Conservation (phyloP, 2,113 vertebrate species). For the Sceloporus tristichus region DNA sequence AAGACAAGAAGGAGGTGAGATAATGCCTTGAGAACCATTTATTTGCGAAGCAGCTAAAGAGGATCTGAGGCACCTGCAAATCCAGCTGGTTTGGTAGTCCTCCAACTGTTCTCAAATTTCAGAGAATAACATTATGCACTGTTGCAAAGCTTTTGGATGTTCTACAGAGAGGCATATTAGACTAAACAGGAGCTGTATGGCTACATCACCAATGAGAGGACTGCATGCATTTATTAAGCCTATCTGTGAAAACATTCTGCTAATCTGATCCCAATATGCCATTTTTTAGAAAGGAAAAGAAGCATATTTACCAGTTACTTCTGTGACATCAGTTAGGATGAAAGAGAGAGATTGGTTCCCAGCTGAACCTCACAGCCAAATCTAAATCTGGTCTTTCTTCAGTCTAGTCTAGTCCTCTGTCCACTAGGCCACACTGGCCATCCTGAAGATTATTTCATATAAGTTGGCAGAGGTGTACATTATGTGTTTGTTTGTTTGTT, state of each 20-base stretch:
- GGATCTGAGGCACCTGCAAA: neutral
- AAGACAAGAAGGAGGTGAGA: neutral
- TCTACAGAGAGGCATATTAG: neutral
- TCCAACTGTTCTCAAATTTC: neutral
- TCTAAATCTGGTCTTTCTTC: neutral
- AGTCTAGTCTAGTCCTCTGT: neutral
- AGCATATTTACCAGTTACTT: neutral
- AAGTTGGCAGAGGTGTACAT: too few relatives aligned
- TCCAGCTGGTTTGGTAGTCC: neutral
- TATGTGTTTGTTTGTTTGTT: too few relatives aligned
- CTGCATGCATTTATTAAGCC: neutral
- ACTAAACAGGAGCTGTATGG: neutral
- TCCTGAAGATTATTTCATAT: neutral
- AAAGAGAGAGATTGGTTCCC: neutral
- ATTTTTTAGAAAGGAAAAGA: neutral
- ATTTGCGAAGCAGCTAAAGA: neutral
- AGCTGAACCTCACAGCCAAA: neutral
- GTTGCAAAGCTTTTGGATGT: neutral
- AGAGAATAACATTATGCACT: neutral
- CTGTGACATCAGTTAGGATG: neutral
- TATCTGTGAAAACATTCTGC: neutral
- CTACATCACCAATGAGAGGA: neutral
- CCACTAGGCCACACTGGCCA: neutral
- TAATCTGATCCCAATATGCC: neutral
- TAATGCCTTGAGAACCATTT: neutral